These are phyloP conservation scores for Rhogogaster chlorosoma DNA, from an alignment of 2,888 invertebrate species.

Conservation along the genomic window DNA sequence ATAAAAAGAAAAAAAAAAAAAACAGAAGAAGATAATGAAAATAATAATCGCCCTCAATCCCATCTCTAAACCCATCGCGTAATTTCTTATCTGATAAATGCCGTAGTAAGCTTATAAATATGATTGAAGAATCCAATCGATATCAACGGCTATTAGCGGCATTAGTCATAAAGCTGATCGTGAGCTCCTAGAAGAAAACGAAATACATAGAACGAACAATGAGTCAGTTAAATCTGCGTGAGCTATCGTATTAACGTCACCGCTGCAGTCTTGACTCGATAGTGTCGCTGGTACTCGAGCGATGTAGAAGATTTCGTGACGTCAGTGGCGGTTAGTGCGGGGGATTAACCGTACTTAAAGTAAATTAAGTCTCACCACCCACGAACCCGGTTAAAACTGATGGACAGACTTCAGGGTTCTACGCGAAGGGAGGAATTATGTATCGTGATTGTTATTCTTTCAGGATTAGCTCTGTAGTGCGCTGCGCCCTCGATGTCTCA, in stretches of 20 bases:
- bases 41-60: neutral
- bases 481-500: neutral
- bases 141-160: neutral
- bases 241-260: neutral
- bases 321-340: neutral
- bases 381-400: slow-evolving; percentile 3
- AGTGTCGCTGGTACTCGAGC: neutral
- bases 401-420: neutral
- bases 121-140: slow-evolving; percentile 30
- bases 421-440: neutral
- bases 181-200: neutral
- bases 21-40: neutral
- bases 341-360: slow-evolving; percentile 46
- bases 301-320: slow-evolving; percentile 44
- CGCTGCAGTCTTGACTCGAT: neutral
- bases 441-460: slow-evolving; percentile 28
- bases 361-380: slow-evolving; percentile 49
- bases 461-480: neutral
- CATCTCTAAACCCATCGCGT: neutral
- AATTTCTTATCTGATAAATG: slow-evolving; percentile 1
- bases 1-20: neutral
- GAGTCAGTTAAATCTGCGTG: neutral
- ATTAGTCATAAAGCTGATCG: neutral
- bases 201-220: neutral
- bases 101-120: slow-evolving; percentile 20